Conservation (phyloP, 2,888 invertebrate genomes). For the Ctenicera cuprea region DNA sequence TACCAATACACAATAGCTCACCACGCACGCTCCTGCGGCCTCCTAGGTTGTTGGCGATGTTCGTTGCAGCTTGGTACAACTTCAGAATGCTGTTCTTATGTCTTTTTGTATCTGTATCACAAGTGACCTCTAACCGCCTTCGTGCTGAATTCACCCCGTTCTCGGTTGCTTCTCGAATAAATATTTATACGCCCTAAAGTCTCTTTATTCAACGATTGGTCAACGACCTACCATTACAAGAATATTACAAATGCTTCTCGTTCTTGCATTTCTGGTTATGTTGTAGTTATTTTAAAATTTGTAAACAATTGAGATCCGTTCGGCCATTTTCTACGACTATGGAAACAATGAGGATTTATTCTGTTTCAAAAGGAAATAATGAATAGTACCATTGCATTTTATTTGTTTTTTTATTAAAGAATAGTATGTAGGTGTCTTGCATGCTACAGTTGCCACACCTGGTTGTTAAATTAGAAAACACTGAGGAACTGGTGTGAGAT, state of each 20-base stretch:
- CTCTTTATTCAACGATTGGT: conserved; percentile 37
- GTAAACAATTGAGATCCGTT: conserved; percentile 58
- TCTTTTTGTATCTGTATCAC: conserved; percentile 48
- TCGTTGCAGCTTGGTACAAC: conserved; percentile 47
- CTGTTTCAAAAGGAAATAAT: conserved; percentile 53
- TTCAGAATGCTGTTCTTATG: conserved; percentile 45
- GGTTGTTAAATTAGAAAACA: conserved; percentile 35
- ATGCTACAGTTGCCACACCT: conserved; percentile 48
- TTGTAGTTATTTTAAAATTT: conserved; percentile 54
- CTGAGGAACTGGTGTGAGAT: conserved; percentile 35
- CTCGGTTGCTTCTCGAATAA: conserved; percentile 41
- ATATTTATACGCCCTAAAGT: conserved; percentile 39
- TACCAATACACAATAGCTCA: conserved; percentile 38
- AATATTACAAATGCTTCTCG: conserved; percentile 46
- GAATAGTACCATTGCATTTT: conserved; percentile 44
- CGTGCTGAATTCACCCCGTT: conserved; percentile 45
- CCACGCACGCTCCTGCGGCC: conserved; percentile 46
- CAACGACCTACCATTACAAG: conserved; percentile 45
- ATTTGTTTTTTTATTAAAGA: conserved; percentile 40
- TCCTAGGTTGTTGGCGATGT: conserved; percentile 45
- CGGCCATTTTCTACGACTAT: conserved; percentile 54
- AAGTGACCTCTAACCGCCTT: conserved; percentile 49
- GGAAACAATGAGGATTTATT: conserved; percentile 54
- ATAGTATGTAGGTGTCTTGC: conserved; percentile 55
- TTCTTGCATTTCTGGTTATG: conserved; percentile 35